Evolutionary conservation across 2,797 vertebrate species (phyloP).

Genomic region (Sebastes minor): DNA sequence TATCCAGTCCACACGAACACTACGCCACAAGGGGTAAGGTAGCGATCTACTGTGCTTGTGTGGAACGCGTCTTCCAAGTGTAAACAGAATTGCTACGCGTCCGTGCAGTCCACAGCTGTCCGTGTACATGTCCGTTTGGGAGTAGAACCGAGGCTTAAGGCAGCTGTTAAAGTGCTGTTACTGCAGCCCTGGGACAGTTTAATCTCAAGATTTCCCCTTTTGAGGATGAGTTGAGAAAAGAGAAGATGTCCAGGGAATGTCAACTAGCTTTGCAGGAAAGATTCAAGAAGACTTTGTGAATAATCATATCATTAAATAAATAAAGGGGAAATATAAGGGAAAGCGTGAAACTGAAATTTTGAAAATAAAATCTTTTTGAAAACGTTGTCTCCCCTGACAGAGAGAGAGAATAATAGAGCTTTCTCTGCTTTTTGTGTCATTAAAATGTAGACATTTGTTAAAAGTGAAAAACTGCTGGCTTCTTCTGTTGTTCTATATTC

Average conservation of each 20-base stretch:
- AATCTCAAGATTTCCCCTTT: background rate
- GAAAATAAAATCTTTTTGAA: background rate
- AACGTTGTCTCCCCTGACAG: background rate
- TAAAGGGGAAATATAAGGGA: background rate
- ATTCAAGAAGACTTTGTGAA: background rate
- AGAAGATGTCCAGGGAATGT: background rate
- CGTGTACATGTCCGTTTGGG: background rate
- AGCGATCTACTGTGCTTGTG: background rate
- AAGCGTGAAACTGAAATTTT: background rate
- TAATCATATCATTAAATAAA: background rate
- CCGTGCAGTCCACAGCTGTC: background rate
- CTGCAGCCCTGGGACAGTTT: background rate
- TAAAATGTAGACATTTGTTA: background rate
- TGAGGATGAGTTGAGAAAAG: background rate
- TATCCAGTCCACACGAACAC: no score
- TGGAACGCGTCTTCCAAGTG: background rate
- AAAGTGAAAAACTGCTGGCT: background rate
- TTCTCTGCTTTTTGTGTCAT: background rate
- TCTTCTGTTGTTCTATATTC: background rate
- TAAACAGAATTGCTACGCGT: background rate
- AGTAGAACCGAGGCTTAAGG: background rate
- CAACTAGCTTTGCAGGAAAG: background rate
- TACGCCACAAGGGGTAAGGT: no score
- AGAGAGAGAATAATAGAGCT: background rate
- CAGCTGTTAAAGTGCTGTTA: background rate